phyloP scores from a whole-genome alignment of 2,888 invertebrate genomes.

The Caenorhabditis sp. region DNA sequence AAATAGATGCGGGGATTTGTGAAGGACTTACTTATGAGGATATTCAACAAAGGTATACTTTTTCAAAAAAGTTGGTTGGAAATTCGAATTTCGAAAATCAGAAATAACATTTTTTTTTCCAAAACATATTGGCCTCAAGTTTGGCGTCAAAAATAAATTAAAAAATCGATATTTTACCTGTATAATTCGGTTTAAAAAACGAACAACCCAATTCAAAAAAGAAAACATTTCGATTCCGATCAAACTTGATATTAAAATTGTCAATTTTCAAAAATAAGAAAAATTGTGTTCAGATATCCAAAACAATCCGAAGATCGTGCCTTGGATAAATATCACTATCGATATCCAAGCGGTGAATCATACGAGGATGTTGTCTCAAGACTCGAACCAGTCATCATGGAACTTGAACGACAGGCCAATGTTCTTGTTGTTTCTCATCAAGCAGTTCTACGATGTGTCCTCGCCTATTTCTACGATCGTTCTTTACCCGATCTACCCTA shows the following conservation, averaged over 20 bases:
- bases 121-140: too few relatives aligned
- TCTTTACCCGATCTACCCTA: conserved; percentile 49
- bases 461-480: conserved; percentile 86
- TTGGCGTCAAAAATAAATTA: too few relatives aligned
- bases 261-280: too few relatives aligned
- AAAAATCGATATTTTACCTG: too few relatives aligned
- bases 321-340: conserved; percentile 82
- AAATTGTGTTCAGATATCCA: conserved; percentile 79
- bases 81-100: too few relatives aligned
- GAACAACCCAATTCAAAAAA: too few relatives aligned
- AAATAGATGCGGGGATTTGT: conserved; percentile 83
- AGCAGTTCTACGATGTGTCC: conserved; percentile 84
- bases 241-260: too few relatives aligned
- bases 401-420: conserved; percentile 80
- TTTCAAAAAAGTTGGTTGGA: too few relatives aligned
- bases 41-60: conserved; percentile 79
- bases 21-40: conserved; percentile 87
- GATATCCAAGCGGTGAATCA: conserved; percentile 74
- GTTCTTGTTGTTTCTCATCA: conserved; percentile 89
- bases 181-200: too few relatives aligned
- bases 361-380: conserved; percentile 90
- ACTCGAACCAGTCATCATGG: conserved; percentile 78
- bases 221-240: too few relatives aligned
- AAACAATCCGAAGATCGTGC: conserved; percentile 89
- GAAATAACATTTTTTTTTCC: too few relatives aligned